Conservation (phyloP, 2,888 invertebrate species). For the Stenurella melanura region DNA sequence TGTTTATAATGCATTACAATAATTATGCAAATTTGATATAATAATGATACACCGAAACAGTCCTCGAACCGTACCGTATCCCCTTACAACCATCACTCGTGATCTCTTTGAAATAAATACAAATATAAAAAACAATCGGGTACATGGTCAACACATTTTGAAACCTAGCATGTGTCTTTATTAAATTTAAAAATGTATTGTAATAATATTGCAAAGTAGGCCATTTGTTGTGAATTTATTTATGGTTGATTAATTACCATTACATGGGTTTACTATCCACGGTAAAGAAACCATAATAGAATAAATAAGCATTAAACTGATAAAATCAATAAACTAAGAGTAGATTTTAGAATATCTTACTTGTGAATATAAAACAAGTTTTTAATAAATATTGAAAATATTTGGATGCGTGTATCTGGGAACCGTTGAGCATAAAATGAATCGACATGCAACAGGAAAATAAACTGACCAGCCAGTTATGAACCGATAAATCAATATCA, state of each 20-base stretch:
- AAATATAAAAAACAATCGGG: not conserved
- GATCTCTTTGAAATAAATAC: not conserved
- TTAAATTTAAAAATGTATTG: not conserved
- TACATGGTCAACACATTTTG: conserved; percentile 4
- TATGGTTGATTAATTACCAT: not conserved
- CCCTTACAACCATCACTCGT: not conserved
- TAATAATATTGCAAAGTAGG: not conserved
- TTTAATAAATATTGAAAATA: no score
- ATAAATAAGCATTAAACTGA: not conserved
- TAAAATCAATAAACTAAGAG: not conserved
- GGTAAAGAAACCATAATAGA: not conserved
- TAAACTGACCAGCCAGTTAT: no score
- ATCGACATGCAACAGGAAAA: no score
- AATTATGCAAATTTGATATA: not conserved
- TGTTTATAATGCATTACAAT: not conserved
- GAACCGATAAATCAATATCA: no score
- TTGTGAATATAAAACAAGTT: no score
- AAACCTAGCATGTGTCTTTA: not conserved
- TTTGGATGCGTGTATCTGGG: no score
- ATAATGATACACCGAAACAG: not conserved
- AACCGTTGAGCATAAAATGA: no score
- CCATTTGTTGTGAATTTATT: not conserved
- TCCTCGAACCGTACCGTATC: not conserved
- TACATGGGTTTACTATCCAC: not conserved
- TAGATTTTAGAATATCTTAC: no score